phyloP scores from a whole-genome alignment of 2,888 invertebrate species.

The Temnothorax ravouxi region DNA sequence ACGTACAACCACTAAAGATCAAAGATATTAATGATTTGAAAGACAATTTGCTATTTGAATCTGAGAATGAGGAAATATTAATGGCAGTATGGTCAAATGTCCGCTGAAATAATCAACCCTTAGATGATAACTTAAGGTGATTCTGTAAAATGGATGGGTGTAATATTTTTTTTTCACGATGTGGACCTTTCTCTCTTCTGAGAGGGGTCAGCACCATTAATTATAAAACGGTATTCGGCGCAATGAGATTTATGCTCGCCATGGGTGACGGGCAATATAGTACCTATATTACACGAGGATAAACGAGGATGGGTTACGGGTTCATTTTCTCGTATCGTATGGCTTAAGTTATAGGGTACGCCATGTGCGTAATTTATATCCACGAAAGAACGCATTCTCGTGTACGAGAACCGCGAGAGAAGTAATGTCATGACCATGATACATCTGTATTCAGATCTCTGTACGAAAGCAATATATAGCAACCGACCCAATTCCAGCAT shows the following conservation, averaged over 20 bases:
- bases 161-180: conserved; percentile 37
- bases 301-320: conserved; percentile 78
- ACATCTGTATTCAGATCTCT: conserved; percentile 7
- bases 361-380: conserved; percentile 76
- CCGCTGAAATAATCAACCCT: conserved; percentile 35
- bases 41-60: not conserved
- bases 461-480: not conserved
- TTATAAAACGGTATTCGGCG: conserved; percentile 79
- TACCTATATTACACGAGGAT: conserved; percentile 75
- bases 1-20: too few species aligned
- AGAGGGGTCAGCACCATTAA: conserved; percentile 77
- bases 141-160: conserved; percentile 42
- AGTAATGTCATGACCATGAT: conserved; percentile 12
- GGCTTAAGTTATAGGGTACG: conserved; percentile 78
- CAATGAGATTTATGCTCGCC: conserved; percentile 79
- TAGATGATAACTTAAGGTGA: conserved; percentile 33
- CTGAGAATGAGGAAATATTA: not conserved
- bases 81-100: not conserved
- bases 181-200: conserved; percentile 43
- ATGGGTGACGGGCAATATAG: conserved; percentile 78
- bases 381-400: conserved; percentile 51
- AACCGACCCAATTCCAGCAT: not conserved
- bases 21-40: not conserved
- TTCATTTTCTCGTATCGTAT: conserved; percentile 80
- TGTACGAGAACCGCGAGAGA: conserved; percentile 41